Evolutionary conservation across 1,140 invertebrate species (phyloP).

Genomic region (Arctopsyche grandis): DNA sequence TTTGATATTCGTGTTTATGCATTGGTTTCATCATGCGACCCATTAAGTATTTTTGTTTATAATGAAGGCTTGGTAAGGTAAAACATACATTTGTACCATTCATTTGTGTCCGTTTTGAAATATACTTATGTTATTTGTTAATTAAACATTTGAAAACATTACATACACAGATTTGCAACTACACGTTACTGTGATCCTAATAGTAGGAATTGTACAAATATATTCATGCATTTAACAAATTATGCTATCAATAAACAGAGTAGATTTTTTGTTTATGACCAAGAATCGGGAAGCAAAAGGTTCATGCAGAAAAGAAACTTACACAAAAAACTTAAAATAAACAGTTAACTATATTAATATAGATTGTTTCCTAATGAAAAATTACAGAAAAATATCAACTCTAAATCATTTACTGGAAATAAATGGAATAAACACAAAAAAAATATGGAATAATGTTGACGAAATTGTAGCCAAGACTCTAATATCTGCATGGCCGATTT

Average conservation of each 20-base stretch:
- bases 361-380: too few species aligned
- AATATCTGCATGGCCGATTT: slow-evolving; percentile 82
- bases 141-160: neutral
- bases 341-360: too few species aligned
- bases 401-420: slow-evolving; percentile 78
- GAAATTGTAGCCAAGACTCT: slow-evolving; percentile 92
- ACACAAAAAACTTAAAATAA: too few species aligned
- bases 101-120: neutral
- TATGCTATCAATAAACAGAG: slow-evolving; percentile 96
- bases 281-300: slow-evolving; percentile 87
- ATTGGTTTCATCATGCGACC: slow-evolving; percentile 93
- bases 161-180: slow-evolving; percentile 79
- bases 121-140: neutral
- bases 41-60: slow-evolving; percentile 91
- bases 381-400: slow-evolving; percentile 80
- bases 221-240: slow-evolving; percentile 98
- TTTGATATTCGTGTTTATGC: slow-evolving; percentile 97
- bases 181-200: slow-evolving; percentile 84
- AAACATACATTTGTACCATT: too few species aligned
- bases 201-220: slow-evolving; percentile 80
- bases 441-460: slow-evolving; percentile 85
- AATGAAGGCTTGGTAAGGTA: slow-evolving; percentile 93
- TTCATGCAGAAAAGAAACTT: slow-evolving; percentile 55
- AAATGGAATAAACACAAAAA: slow-evolving; percentile 77
- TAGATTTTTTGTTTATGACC: slow-evolving; percentile 76